phyloP scores from a whole-genome alignment of 2,888 invertebrate species.

The Noctua fimbriata region DNA sequence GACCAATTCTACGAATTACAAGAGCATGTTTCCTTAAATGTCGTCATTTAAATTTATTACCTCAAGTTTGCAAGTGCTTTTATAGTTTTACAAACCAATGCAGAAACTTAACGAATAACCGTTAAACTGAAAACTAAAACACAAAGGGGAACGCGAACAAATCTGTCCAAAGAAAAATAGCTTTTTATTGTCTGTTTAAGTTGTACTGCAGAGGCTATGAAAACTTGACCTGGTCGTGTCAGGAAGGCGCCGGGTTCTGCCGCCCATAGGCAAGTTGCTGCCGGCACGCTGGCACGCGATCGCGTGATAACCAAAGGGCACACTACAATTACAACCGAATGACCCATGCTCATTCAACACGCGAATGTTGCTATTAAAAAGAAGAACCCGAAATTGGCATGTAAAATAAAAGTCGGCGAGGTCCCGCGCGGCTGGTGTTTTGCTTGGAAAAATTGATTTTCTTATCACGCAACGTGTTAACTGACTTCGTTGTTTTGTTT shows the following conservation, averaged over 20 bases:
- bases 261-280: constrained; percentile 34
- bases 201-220: constrained; percentile 44
- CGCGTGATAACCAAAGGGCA: constrained; percentile 83
- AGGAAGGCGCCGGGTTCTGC: constrained; percentile 51
- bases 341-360: constrained; percentile 82
- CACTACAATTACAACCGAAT: constrained; percentile 83
- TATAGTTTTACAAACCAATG: constrained; percentile 47
- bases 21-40: background rate
- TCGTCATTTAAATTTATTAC: constrained; percentile 14
- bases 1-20: background rate
- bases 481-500: constrained; percentile 45
- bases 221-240: constrained; percentile 63
- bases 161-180: constrained; percentile 50
- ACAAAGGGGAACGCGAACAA: constrained; percentile 43
- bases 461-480: constrained; percentile 65
- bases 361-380: constrained; percentile 81
- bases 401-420: constrained; percentile 71
- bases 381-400: constrained; percentile 74
- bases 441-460: constrained; percentile 67
- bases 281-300: constrained; percentile 78
- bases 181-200: constrained; percentile 63
- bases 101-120: constrained; percentile 44
- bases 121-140: constrained; percentile 53
- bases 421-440: constrained; percentile 62
- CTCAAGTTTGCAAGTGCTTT: constrained; percentile 24